These are phyloP conservation scores for Amblyjoppa fuscipennis DNA, from an alignment of 2,888 invertebrate species.

Conservation along the genomic window DNA sequence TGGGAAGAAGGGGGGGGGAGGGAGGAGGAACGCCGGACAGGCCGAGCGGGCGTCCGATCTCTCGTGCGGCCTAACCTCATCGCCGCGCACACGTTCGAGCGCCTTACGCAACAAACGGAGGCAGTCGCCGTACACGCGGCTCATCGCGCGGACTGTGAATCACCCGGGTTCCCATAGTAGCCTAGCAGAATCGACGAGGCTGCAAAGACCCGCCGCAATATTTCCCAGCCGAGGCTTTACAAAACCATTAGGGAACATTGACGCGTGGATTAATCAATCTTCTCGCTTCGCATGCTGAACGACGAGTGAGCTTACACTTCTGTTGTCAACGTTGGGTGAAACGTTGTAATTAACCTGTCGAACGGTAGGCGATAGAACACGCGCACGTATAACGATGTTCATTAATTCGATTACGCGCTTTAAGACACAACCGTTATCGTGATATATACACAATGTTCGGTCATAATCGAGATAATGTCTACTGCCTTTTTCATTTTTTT, in stretches of 20 bases:
- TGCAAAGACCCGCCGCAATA: slow-evolving; percentile 25
- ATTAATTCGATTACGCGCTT: neutral
- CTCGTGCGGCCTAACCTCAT: neutral
- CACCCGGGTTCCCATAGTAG: slow-evolving; percentile 55
- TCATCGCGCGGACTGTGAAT: slow-evolving; percentile 34
- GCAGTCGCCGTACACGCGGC: slow-evolving; percentile 1
- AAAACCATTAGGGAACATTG: slow-evolving; percentile 43
- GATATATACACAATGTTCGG: neutral
- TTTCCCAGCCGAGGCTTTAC: slow-evolving; percentile 1
- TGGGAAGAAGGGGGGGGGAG: neutral
- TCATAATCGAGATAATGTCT: neutral
- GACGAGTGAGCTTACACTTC: neutral
- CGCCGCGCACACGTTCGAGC: slow-evolving; percentile 36
- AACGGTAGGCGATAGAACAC: neutral
- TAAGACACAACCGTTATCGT: neutral
- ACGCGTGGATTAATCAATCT: slow-evolving; percentile 36
- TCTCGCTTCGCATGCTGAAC: neutral
- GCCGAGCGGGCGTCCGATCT: slow-evolving; percentile 3
- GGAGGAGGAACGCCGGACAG: neutral
- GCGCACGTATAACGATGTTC: neutral
- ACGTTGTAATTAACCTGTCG: slow-evolving; percentile 8
- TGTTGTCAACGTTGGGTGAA: neutral
- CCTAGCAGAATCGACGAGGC: slow-evolving; percentile 16
- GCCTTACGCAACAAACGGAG: slow-evolving; percentile 50
- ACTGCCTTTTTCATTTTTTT: too few relatives aligned